phyloP scores from a whole-genome alignment of 2,113 vertebrate species.

The Oceanites oceanicus region DNA sequence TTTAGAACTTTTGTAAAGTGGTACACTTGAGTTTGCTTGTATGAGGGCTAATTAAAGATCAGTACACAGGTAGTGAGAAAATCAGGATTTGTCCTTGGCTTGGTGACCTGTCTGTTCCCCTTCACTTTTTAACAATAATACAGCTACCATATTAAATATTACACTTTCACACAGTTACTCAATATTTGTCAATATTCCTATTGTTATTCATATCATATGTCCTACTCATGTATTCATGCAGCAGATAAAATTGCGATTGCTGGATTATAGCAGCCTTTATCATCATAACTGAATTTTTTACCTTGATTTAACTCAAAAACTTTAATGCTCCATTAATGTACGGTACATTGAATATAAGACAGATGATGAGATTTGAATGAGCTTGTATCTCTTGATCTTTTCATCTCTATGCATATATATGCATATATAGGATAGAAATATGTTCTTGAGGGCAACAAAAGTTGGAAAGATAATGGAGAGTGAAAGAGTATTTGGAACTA shows the following conservation, averaged over 20 bases:
- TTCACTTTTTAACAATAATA: neutral
- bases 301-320: constrained; percentile 8
- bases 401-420: neutral
- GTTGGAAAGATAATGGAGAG: neutral
- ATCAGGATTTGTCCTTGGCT: neutral
- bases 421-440: neutral
- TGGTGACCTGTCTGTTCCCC: neutral
- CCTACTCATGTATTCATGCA: neutral
- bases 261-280: neutral
- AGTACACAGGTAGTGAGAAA: neutral
- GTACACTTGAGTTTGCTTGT: neutral
- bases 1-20: neutral
- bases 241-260: neutral
- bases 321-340: neutral
- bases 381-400: neutral
- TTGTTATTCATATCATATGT: neutral
- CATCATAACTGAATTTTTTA: neutral
- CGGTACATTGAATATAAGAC: neutral
- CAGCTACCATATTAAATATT: neutral
- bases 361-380: constrained; percentile 21
- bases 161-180: neutral
- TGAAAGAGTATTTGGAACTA: neutral
- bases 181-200: constrained; percentile 3
- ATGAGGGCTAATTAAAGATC: neutral
- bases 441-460: neutral